These are phyloP conservation scores for Drosophila prosaltans DNA, from an alignment of 1,140 invertebrate genomes.

Conservation along the genomic window DNA sequence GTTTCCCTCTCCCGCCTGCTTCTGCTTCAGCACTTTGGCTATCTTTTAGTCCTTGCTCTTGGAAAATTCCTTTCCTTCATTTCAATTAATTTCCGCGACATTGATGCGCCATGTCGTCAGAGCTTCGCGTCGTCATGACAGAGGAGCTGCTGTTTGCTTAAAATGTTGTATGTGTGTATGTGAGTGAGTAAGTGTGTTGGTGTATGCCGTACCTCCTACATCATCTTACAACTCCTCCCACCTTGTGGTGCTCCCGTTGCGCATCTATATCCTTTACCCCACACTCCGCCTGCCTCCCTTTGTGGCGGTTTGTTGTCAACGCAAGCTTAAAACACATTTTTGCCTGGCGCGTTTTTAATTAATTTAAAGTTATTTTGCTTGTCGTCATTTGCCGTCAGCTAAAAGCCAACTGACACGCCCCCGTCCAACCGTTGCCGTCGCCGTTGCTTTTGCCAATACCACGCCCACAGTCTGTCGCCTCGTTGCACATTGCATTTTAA, in stretches of 20 bases:
- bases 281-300: background rate
- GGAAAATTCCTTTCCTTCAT: slow-evolving; percentile 66
- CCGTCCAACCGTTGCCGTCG: background rate
- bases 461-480: slow-evolving; percentile 1
- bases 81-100: slow-evolving; percentile 81
- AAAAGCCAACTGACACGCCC: slow-evolving; percentile 23
- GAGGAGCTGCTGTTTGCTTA: background rate
- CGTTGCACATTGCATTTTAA: slow-evolving; percentile 63
- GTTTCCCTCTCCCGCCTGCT: background rate
- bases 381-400: slow-evolving; percentile 37
- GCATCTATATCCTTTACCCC: background rate
- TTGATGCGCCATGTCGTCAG: slow-evolving; percentile 69
- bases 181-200: slow-evolving; percentile 32
- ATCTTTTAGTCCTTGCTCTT: slow-evolving; percentile 25
- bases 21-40: slow-evolving; percentile 6
- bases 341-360: slow-evolving; percentile 77
- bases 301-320: slow-evolving; percentile 61
- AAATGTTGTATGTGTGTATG: background rate
- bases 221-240: slow-evolving; percentile 27
- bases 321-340: slow-evolving; percentile 72
- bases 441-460: slow-evolving; percentile 3
- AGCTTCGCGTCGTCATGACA: slow-evolving; percentile 32
- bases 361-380: slow-evolving; percentile 80
- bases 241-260: background rate
- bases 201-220: slow-evolving; percentile 31